Conservation (phyloP, 2,888 invertebrate genomes). For the Dyspetes luteomarginatus region DNA sequence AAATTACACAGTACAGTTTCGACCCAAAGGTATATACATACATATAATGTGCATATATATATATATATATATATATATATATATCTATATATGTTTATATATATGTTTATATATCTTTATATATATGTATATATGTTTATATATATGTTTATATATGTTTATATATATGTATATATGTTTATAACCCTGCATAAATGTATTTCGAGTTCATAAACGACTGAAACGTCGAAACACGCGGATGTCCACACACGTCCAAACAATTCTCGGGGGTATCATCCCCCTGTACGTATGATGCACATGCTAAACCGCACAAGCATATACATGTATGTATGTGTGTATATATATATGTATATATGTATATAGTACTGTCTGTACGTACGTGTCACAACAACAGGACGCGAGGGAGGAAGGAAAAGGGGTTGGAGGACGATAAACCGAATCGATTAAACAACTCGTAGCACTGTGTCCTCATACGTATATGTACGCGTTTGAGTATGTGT, state of each 20-base stretch:
- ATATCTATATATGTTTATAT: too few species aligned
- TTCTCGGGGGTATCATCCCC: conserved; percentile 36
- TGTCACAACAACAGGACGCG: conserved; percentile 58
- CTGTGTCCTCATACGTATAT: conserved; percentile 23
- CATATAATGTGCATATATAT: too few species aligned
- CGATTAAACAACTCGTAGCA: conserved; percentile 64
- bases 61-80: too few species aligned
- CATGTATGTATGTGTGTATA: conserved; percentile 42
- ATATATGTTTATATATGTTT: too few species aligned
- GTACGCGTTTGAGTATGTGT: too few species aligned
- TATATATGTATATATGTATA: too few species aligned
- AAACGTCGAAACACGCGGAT: conserved; percentile 8
- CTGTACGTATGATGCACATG: conserved; percentile 24
- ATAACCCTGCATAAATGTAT: neutral
- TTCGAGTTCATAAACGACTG: conserved; percentile 1
- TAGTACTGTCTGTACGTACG: too few species aligned
- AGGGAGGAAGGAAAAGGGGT: conserved; percentile 58
- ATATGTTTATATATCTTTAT: too few species aligned
- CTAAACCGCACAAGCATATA: neutral
- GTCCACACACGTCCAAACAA: conserved; percentile 20
- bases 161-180: too few species aligned
- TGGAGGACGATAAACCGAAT: conserved; percentile 60
- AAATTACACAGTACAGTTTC: too few species aligned
- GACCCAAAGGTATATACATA: too few species aligned
- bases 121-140: too few species aligned